Evolutionary conservation across 2,888 invertebrate species (phyloP), one percentile per base, ranked within the genome.

Genomic region (Ichneumoninae sp.): DNA sequence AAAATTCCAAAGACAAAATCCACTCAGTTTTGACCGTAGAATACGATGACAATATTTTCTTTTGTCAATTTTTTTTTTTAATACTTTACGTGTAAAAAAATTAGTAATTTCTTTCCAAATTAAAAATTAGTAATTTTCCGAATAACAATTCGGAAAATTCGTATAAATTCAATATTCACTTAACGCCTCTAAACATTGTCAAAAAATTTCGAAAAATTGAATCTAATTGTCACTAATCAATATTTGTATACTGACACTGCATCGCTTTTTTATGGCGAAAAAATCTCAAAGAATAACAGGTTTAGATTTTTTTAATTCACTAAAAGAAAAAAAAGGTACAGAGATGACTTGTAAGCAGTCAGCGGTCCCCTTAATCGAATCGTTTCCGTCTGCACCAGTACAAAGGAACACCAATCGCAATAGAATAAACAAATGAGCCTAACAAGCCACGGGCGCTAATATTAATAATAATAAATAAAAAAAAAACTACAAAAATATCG

Each of bases 401-500:
- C 84, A 81, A 84, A 84, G 22, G 57, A 36, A 75, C 57, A 73
- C 69, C 68, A 50, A 69, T 78, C 50, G 77, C 84, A 81, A 84
- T 84, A 81, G 78, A 75, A 79, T 71, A 79, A 85, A 68, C 7
- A 54, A 60, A 36, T 50, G 36, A 71, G 81, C 81, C 84, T 84
- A 77, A 76, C 13, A 57, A 22, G 50, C n/a, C 70, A 10, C 66
- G 33, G 84, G 84, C 66, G 65, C 84, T 84, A 81, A 78, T 13
- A 71, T 44, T 44, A 36, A 69, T 50, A 40, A 57, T 30, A 54
- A 26, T 76, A 52, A 30, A 19, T 44, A 44, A 54, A 63, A 33
- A 33, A 76, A 74, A 50, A n/a, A 40, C 44, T n/a, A 75, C 66
- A 79, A 60, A 54, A 57, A 47, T 71, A 86, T 87, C 90, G 90